Evolutionary conservation across 2,797 vertebrate genomes (phyloP).

Genomic region (Cossypha niveicapilla): DNA sequence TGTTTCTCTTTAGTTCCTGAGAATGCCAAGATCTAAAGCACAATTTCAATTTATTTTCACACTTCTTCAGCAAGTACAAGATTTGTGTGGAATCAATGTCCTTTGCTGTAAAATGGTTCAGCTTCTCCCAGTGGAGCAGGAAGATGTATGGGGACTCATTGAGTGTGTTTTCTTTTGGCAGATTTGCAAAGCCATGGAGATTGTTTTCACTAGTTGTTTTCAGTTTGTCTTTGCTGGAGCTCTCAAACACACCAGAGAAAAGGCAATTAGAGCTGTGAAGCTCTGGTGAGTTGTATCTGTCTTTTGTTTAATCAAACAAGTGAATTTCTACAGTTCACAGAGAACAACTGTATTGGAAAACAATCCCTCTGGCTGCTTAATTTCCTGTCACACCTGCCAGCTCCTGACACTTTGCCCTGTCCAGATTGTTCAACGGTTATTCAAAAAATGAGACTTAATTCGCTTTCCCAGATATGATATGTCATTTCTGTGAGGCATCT

Average conservation of each 20-base stretch:
- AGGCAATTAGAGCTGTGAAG: background rate
- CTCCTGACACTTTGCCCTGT: background rate
- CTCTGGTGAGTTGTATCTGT: background rate
- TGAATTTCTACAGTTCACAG: background rate
- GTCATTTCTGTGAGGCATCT: constrained; percentile 7
- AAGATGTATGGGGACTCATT: background rate
- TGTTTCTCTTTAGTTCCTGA: background rate
- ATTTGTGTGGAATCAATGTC: background rate
- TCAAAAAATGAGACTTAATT: constrained; percentile 17
- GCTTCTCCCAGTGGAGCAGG: background rate
- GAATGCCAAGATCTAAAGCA: background rate
- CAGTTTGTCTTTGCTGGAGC: background rate
- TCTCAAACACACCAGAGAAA: background rate
- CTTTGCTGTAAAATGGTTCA: background rate
- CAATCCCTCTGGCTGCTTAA: constrained; percentile 2
- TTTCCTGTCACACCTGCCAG: constrained; percentile 9
- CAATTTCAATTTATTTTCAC: background rate
- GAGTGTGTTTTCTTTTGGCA: background rate
- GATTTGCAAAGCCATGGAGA: background rate
- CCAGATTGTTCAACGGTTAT: background rate
- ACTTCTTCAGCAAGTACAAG: background rate
- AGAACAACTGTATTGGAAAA: background rate
- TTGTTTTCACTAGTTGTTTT: background rate
- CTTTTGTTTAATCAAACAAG: constrained; percentile 29
- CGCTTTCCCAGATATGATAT: constrained; percentile 1